Base-by-base conservation (phyloP, 1,140 invertebrate species). In the Caerostris darwini region DNA sequence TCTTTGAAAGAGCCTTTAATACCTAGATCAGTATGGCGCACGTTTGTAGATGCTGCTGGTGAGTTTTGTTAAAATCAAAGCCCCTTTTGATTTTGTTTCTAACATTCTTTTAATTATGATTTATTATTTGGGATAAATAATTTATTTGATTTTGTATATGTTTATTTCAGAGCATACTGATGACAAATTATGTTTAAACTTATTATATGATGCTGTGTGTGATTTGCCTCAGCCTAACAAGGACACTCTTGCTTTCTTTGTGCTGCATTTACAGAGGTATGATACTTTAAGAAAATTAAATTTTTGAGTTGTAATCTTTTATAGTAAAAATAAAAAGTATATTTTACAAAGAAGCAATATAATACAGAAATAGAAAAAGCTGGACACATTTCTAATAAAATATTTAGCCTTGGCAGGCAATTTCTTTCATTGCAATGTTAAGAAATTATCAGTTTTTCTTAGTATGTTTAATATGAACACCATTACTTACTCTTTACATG, bases 221-320 rank as follows among this genome's bases (percentile, higher is more conserved):
- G 96, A 97, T 94, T 95, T 99, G 64, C 98, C 98, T 5, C 97
- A 97, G 90, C 97, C 98, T 1, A 99, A 99, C 96, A 97, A 98
- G 57, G 98, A 99, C 95, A 99, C 98, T 2, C 95, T 99, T 53
- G 98, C 98, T 3, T 99, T 97, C 95, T 95, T 99, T 3, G 97
- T 98, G 67, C 95, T 98, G 5, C 98, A 99, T 96, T 97, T 99
- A 69, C 98, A 98, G 96, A 97, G 96, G 97, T 97, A 96, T 94
- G 94, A 53, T 53, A 12, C 12, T 69, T 77, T 50, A 34, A 34
- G 34, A 34, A 34, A 34, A 34, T 34, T 34, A 34, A 34, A 34
- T 34, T 34, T 34, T 34, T 34, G 34, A 34, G 34, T 34, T 34
- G 34, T 34, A 34, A 34, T 34, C 34, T 34, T 34, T 34, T 34